Base-by-base conservation (phyloP, 2,113 vertebrate genomes). In the Amphilophus citrinellus region DNA sequence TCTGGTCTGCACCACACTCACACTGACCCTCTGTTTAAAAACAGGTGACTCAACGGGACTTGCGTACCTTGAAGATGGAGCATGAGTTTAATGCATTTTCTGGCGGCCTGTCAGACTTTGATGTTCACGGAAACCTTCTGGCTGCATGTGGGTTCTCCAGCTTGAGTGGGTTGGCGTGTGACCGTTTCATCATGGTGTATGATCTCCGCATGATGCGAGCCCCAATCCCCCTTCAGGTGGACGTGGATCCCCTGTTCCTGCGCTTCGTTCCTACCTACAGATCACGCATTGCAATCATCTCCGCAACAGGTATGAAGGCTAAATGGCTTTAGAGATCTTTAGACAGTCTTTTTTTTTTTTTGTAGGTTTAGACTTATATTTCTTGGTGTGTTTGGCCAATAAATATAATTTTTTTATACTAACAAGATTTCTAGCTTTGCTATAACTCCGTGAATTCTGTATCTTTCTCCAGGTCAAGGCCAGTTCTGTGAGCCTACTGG, bases 401-500 rank as follows among this genome's bases (percentile, higher is more conserved):
- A 56, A 56, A 56, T 56, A 8, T 53, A 17, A 20, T n/a, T n/a
- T 5, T n/a, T 20, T 5, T 15, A 15, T 6, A 15, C 14, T 39
- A 39, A 39, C 37, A 39, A 9, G 13, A 47, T 5, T 56, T 56
- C 7, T 53, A 7, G 50, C n/a, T 58, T 24, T 58, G n/a, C 57
- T 11, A 24, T 58, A 58, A 58, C 37, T 58, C 9, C 73, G 22
- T 75, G 60, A 75, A 6, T 37, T 0, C 1, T 71, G 22, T 24
- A 17, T 20, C 59, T 56, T 15, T 13, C 1, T 7, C 0, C 91
- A 99, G 98, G 98, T 76, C 98, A 99, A 79, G 99, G 97, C 92
- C 98, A 99, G 95, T 99, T 99, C 94, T 99, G 98, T 1, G 98
- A 99, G 90, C 98, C 98, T 92, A 99, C 97, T 0, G 98, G 98